A percentile compares a stretch with the other conserved stretches of the same genome.
Evolutionary conservation across 2,888 invertebrate genomes (phyloP).

Genomic region (Desoria tigrina): DNA sequence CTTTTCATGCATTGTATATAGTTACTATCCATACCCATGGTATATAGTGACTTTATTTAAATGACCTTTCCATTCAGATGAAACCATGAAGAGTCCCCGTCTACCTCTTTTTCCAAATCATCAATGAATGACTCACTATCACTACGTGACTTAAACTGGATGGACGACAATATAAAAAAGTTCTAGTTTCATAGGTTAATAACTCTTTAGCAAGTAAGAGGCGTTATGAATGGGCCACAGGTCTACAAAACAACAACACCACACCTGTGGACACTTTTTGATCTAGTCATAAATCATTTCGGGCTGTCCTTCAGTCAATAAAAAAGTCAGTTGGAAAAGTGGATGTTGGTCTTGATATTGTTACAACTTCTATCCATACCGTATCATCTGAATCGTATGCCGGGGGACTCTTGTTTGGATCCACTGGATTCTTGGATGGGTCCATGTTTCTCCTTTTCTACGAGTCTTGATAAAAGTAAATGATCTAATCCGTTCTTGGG

Average conservation of each 20-base stretch:
- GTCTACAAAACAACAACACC: too few relatives aligned
- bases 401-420: constrained; percentile 32
- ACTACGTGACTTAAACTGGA: too few relatives aligned
- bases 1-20: too few relatives aligned
- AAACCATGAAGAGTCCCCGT: too few relatives aligned
- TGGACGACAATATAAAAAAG: constrained; percentile 8
- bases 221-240: too few relatives aligned
- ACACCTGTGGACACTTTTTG: neutral
- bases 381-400: neutral
- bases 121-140: too few relatives aligned
- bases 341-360: neutral
- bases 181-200: constrained; percentile 24
- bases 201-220: constrained; percentile 25
- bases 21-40: too few relatives aligned
- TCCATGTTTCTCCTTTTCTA: constrained; percentile 23
- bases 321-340: neutral
- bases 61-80: too few relatives aligned
- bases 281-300: neutral
- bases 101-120: too few relatives aligned
- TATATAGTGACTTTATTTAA: too few relatives aligned
- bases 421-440: constrained; percentile 44
- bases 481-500: too few relatives aligned
- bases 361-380: neutral
- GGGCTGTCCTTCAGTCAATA: neutral
- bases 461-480: neutral